A percentile compares a stretch with the other conserved stretches of the same genome.
phyloP scores from a whole-genome alignment of 1,140 invertebrate genomes.

The Brachionus koreanus region DNA sequence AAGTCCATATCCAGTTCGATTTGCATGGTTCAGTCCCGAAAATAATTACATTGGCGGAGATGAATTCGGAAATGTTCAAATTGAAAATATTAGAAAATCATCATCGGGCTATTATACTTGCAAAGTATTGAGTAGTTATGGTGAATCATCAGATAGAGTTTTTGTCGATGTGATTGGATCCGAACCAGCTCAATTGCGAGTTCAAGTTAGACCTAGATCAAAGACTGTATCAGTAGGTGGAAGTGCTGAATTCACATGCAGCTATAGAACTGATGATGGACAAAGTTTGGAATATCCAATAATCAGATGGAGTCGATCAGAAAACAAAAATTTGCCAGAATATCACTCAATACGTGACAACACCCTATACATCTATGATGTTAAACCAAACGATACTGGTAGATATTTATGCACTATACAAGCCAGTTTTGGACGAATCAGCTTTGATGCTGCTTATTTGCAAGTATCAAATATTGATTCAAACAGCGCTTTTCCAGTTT shows the following conservation, averaged over 20 bases:
- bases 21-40: neutral
- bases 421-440: neutral
- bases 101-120: conserved; percentile 10
- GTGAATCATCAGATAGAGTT: neutral
- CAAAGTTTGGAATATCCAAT: neutral
- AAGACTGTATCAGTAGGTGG: conserved; percentile 27
- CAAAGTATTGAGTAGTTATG: neutral
- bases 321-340: neutral
- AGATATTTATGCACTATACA: conserved; percentile 17
- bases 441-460: conserved; percentile 34
- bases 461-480: conserved; percentile 7
- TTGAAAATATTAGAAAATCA: neutral
- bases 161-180: neutral
- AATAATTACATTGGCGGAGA: conserved; percentile 7
- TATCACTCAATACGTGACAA: conserved; percentile 3
- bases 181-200: neutral
- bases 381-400: neutral
- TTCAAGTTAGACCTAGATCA: conserved; percentile 26
- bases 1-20: neutral
- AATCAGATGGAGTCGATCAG: conserved; percentile 11
- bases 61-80: neutral
- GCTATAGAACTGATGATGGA: neutral
- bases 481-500: conserved; percentile 13
- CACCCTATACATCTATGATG: neutral
- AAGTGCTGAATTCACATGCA: neutral